Evolutionary conservation across 2,797 vertebrate species (phyloP), one percentile per base, ranked within the genome.

Genomic region (Pangasius djambal): DNA sequence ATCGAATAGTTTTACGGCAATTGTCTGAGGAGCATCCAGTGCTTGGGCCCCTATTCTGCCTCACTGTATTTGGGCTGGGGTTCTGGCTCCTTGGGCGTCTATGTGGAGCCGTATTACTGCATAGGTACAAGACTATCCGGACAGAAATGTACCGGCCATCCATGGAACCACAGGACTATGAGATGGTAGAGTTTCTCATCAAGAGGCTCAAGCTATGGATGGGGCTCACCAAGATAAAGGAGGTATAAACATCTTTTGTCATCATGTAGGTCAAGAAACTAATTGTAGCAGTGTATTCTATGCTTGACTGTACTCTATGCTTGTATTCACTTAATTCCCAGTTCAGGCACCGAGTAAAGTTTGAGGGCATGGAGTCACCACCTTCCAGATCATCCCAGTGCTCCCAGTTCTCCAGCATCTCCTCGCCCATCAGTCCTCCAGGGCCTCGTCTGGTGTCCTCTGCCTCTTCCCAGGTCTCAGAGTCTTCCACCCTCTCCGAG

Each of bases 271-370:
- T 70, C 10, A 82, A 50, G 8, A 61, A 75, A 63, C 16, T 75
- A 37, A 84, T 20, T 84, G 9, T 13, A 70, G n/a, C n/a, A 13
- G 13, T 52, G 7, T 63, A 9, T 83, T 65, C 59, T n/a, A 3
- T 67, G 40, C 2, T 70, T 52, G 20, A 52, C 25, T 85, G 2
- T 3, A 5, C 89, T 86, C 67, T 1, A n/a, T 89, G 85, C 59
- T 83, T 67, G 18, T 52, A 20, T 86, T 78, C 8, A 74, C 16
- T 83, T 61, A 37, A 15, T 84, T 83, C 91, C 4, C 87, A 97
- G 97, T 97, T 97, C 92, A 95, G 96, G 40, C 97, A 97, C 94
- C 94, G 95, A 89, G 97, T 97, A 85, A 96, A 95, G 92, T 97
- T 97, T 83, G 94, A 97, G 91, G 97, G 94, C 87, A 94, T 96